These are phyloP conservation scores for Caenorhabditis sp. DNA, from an alignment of 2,888 invertebrate species.

Conservation along the genomic window DNA sequence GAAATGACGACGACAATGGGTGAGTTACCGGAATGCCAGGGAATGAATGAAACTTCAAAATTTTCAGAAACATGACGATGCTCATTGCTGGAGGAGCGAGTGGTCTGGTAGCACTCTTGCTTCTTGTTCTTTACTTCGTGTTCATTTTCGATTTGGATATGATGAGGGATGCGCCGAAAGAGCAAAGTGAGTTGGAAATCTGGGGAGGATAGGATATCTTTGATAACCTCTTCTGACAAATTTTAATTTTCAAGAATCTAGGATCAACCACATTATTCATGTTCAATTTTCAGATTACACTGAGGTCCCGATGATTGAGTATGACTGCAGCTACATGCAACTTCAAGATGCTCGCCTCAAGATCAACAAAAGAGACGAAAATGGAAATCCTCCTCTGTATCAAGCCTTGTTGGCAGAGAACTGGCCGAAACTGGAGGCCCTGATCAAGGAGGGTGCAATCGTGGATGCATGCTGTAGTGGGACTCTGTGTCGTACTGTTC, in stretches of 20 bases:
- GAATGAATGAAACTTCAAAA: too few relatives aligned
- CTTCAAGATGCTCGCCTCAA: slow-evolving; percentile 11
- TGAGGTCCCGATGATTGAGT: neutral
- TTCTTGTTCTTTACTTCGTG: neutral
- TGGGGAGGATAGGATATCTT: too few relatives aligned
- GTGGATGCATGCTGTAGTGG: neutral
- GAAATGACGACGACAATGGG: too few relatives aligned
- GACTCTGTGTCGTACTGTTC: neutral
- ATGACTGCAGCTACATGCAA: neutral
- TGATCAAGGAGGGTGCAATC: neutral
- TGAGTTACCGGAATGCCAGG: too few relatives aligned
- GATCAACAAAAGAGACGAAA: slow-evolving; percentile 7
- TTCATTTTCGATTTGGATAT: neutral
- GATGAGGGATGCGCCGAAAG: neutral
- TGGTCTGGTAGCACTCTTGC: too few relatives aligned
- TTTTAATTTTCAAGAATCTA: too few relatives aligned
- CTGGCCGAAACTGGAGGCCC: neutral
- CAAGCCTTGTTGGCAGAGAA: neutral
- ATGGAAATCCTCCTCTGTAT: neutral
- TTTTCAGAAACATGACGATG: neutral
- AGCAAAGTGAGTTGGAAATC: neutral
- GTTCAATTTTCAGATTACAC: neutral
- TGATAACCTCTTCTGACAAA: too few relatives aligned
- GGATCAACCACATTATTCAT: too few relatives aligned
- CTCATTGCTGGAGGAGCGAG: neutral